Base-by-base conservation (phyloP, 2,888 invertebrate genomes). In the Thereva unica region DNA sequence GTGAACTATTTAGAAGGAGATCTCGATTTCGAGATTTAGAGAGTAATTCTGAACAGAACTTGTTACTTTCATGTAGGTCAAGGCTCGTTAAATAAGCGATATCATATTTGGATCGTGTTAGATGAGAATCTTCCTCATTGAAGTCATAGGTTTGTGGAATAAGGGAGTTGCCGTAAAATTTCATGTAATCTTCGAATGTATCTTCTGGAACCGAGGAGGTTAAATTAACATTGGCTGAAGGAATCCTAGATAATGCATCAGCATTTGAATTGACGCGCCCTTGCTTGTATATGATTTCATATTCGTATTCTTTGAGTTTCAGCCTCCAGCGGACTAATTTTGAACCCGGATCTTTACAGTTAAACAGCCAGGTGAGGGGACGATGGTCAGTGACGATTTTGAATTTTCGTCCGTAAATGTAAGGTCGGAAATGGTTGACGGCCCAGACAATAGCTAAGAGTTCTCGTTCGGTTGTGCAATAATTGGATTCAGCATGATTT, bases 211-310 rank as follows among this genome's bases (percentile, higher is more conserved):
- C 9, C 3, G 12, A 1, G 9, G n/a, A 35, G 49, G 49, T 37
- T n/a, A 49, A 10, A 41, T 64, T 53, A 2, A 64, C 23, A 7
- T 56, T 8, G n/a, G 40, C 9, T 6, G 6, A 7, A 4, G 41
- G 23, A 23, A 67, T 66, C 66, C 72, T 44, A 2, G 72, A 73
- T 5, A 75, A 53, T 7, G 73, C 75, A 50, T 79, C 77, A 0
- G 75, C 77, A 44, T 66, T 66, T 8, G 70, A 61, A 67, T 77
- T 76, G 3, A 67, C 35, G 44, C 67, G 69, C 6, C 73, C 73
- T 10, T 68, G 59, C 64, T 72, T 72, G 42, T 75, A 72, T 0
- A 45, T 10, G 6, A 45, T 40, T n/a, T 42, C 42, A 23, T 41
- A 42, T 12, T 41, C 42, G 10, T 42, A 55, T 9, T 55, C 45